A percentile compares a stretch with the other conserved stretches of the same genome.
These are phyloP conservation scores for Acanthopleura granulata DNA, from an alignment of 2,888 invertebrate species.

Conservation along the genomic window DNA sequence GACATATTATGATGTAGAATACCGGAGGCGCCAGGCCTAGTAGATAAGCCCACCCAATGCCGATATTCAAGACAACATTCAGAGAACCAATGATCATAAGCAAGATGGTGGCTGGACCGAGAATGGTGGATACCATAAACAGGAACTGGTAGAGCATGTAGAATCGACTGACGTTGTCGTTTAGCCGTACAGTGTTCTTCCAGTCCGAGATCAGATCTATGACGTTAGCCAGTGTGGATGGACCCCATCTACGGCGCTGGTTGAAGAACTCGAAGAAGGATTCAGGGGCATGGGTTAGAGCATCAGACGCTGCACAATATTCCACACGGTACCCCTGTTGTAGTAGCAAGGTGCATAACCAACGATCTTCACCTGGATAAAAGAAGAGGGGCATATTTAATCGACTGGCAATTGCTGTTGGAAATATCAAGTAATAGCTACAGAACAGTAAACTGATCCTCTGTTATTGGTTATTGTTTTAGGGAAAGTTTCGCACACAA, in stretches of 20 bases:
- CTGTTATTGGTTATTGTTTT: too few species aligned
- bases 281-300: slow-evolving; percentile 97
- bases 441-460: too few species aligned
- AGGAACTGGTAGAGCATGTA: slow-evolving; percentile 59
- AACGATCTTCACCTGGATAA: slow-evolving; percentile 91
- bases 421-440: too few species aligned
- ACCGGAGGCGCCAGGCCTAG: slow-evolving; percentile 93
- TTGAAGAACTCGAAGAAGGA: slow-evolving; percentile 83
- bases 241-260: slow-evolving; percentile 98
- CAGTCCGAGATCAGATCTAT: slow-evolving; percentile 81
- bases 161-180: slow-evolving; percentile 59
- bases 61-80: slow-evolving; percentile 96
- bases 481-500: too few species aligned
- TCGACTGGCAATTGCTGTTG: neutral
- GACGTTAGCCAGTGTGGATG: slow-evolving; percentile 98
- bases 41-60: slow-evolving; percentile 96
- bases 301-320: slow-evolving; percentile 98
- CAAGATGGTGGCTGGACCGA: slow-evolving; percentile 59
- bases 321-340: slow-evolving; percentile 98
- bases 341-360: slow-evolving; percentile 96
- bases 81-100: slow-evolving; percentile 98
- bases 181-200: slow-evolving; percentile 50
- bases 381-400: neutral
- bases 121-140: slow-evolving; percentile 50
- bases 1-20: slow-evolving; percentile 92